These are phyloP conservation scores for Callionymus lyra DNA, from an alignment of 2,113 vertebrate species.

Conservation along the genomic window DNA sequence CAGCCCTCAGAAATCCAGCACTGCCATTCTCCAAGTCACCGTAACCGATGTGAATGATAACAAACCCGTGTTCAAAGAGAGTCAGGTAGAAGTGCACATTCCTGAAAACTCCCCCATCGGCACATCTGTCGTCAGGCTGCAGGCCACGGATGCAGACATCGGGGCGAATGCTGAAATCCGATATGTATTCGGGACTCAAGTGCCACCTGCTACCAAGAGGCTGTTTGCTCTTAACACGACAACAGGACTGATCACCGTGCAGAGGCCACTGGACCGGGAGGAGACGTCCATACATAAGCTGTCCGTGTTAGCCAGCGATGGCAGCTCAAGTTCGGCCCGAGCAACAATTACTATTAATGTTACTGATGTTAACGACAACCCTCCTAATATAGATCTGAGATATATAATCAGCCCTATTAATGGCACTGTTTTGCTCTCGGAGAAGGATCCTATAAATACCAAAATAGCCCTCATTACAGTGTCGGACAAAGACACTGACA, in stretches of 20 bases:
- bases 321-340: constrained; percentile 89
- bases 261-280: constrained; percentile 90
- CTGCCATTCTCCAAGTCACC: constrained; percentile 95
- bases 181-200: constrained; percentile 93
- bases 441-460: constrained; percentile 96
- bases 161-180: constrained; percentile 94
- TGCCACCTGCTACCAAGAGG: constrained; percentile 87
- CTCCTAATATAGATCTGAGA: constrained; percentile 96
- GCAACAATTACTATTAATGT: constrained; percentile 94
- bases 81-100: constrained; percentile 91
- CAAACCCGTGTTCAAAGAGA: constrained; percentile 91
- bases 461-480: constrained; percentile 97
- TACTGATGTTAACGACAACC: constrained; percentile 98
- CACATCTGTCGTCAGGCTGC: constrained; percentile 92
- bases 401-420: constrained; percentile 99
- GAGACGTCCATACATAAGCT: constrained; percentile 95
- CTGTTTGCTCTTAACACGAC: constrained; percentile 95
- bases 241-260: constrained; percentile 91
- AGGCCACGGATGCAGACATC: constrained; percentile 93
- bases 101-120: constrained; percentile 89
- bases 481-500: constrained; percentile 97
- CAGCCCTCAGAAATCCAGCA: constrained; percentile 95
- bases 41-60: constrained; percentile 98
- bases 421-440: constrained; percentile 95
- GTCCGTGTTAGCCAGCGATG: constrained; percentile 92